Percentiles rank a stretch among this genome's conserved stretches.
Conservation (phyloP, 2,113 vertebrate species). For the Genyomyrus donnyi region DNA sequence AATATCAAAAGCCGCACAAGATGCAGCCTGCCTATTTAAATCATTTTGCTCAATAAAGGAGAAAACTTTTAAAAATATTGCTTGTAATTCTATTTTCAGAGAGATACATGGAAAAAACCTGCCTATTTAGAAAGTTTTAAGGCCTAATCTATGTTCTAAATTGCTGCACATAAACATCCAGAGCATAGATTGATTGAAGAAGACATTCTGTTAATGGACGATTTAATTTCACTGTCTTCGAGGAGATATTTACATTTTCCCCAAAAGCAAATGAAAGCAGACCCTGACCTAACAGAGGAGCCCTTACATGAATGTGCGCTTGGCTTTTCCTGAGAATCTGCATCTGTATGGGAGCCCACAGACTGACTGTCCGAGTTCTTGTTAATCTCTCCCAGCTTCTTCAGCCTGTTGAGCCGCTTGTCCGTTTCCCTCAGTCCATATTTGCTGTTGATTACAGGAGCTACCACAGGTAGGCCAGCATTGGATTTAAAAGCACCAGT, state of each 20-base stretch:
- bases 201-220: background rate
- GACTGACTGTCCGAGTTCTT: constrained; percentile 89
- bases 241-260: background rate
- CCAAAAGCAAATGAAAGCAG: no score
- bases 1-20: background rate
- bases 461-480: constrained; percentile 81
- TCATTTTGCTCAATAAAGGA: background rate
- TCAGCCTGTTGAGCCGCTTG: constrained; percentile 92
- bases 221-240: background rate
- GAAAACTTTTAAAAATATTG: background rate
- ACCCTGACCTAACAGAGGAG: background rate
- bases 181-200: background rate
- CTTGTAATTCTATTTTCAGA: background rate
- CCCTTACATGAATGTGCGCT: constrained; percentile 74
- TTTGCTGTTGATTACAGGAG: constrained; percentile 96
- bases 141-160: background rate
- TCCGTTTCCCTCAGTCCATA: constrained; percentile 97
- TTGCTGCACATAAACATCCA: background rate
- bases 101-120: background rate
- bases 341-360: constrained; percentile 88
- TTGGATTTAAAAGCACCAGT: constrained; percentile 98
- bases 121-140: background rate
- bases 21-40: background rate
- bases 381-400: constrained; percentile 89
- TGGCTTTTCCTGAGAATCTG: constrained; percentile 95